A percentile compares a stretch with the other conserved stretches of the same genome.
These are phyloP conservation scores for Syrrhaptes paradoxus DNA, from an alignment of 2,113 vertebrate genomes.

Conservation along the genomic window DNA sequence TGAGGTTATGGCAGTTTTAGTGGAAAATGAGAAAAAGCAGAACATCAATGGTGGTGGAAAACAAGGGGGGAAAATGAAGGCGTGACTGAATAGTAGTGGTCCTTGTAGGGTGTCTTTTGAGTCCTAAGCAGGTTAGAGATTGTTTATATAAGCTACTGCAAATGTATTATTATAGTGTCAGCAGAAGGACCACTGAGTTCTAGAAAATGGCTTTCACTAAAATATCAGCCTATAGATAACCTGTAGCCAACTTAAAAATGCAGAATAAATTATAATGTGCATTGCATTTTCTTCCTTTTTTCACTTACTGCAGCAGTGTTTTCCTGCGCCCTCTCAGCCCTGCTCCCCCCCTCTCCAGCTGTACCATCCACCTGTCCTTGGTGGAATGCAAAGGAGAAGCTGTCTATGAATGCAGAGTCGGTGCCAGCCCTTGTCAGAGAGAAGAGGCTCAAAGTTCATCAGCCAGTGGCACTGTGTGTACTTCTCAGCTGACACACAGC, in stretches of 20 bases:
- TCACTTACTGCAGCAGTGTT: neutral
- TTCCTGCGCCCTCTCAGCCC: neutral
- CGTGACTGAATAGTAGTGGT: neutral
- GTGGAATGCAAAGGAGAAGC: neutral
- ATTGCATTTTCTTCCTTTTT: neutral
- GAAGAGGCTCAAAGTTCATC: neutral
- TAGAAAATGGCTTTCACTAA: neutral
- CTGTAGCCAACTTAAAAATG: neutral
- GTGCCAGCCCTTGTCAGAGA: neutral
- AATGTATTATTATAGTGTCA: neutral
- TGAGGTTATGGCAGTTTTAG: neutral
- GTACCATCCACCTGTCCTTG: neutral
- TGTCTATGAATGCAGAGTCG: neutral
- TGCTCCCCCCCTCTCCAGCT: accelerated
- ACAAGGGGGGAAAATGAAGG: neutral
- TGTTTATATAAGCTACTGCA: neutral
- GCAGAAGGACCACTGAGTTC: neutral
- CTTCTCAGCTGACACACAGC: neutral
- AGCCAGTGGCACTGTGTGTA: neutral
- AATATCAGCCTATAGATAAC: neutral
- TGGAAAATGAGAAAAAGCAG: neutral
- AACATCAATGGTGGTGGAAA: neutral
- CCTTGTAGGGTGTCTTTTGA: neutral
- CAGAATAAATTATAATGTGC: neutral
- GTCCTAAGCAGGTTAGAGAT: neutral